Base-by-base conservation (phyloP, 2,888 invertebrate species). In the Anthophora plumipes region DNA sequence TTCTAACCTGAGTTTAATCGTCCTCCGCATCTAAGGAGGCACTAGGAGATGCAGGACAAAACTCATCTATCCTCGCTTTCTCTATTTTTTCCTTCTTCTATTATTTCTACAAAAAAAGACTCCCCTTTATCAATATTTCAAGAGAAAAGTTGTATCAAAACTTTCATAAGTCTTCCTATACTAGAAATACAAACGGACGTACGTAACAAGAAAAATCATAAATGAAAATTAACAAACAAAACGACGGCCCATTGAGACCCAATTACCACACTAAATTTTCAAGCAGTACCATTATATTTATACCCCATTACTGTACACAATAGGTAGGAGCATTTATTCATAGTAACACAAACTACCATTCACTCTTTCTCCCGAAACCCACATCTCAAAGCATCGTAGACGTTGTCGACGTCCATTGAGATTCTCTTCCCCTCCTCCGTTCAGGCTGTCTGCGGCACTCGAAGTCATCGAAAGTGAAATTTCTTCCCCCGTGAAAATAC, bases 201-300 rank as follows among this genome's bases (percentile, higher is more conserved):
- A 31, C 31, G 31, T 31, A 31, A 31, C 2, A 4, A 31, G 50
- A 9, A 50, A n/a, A 50, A 50, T 8, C 6, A 17, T 50, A n/a
- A 50, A 50, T 50, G 50, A 50, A 50, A 50, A 50, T n/a, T 1
- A 50, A n/a, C 17, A 50, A 3, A 1, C 9, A 1, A 8, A 8
- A 17, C 1, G n/a, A n/a, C n/a, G n/a, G 8, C 50, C 3, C 50
- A 50, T 50, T 50, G 9, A n/a, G n/a, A 17, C 50, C 20, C n/a
- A 50, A 50, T 50, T 50, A 50, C n/a, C 50, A 50, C 50, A n/a
- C 50, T n/a, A 50, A 50, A 50, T n/a, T 50, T n/a, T 17, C n/a
- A 17, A n/a, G 8, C 50, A 17, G 50, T 50, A 50, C n/a, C 50
- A 20, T 50, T n/a, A n/a, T 50, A n/a, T n/a, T n/a, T n/a, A n/a